A percentile compares a stretch with the other conserved stretches of the same genome.
Evolutionary conservation across 2,888 invertebrate species (phyloP).

Genomic region (Celastrina argiolus): DNA sequence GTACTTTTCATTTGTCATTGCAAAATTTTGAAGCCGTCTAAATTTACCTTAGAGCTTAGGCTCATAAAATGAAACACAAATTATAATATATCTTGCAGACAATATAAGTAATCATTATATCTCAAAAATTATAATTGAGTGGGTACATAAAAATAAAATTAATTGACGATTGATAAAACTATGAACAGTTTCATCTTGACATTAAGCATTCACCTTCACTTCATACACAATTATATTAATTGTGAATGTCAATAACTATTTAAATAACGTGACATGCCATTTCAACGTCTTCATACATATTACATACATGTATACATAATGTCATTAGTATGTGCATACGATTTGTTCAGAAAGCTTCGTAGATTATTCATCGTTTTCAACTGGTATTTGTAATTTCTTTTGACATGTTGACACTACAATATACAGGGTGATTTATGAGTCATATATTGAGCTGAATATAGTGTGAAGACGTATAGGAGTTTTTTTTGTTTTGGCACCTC

Average conservation of each 20-base stretch:
- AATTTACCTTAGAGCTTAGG: too few relatives aligned
- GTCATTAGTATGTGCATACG: slow-evolving; percentile 50
- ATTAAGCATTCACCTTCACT: background rate
- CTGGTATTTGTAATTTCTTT: background rate
- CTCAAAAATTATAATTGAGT: too few relatives aligned
- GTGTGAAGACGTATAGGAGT: too few relatives aligned
- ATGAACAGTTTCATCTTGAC: background rate
- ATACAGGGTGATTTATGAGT: too few relatives aligned
- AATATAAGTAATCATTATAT: too few relatives aligned
- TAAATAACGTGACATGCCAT: slow-evolving; percentile 9
- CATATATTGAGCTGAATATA: too few relatives aligned
- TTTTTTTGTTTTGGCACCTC: too few relatives aligned
- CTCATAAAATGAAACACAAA: too few relatives aligned
- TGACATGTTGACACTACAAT: background rate
- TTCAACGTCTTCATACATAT: slow-evolving; percentile 9
- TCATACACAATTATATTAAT: slow-evolving; percentile 17
- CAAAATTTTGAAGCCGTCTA: too few relatives aligned
- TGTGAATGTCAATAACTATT: slow-evolving; percentile 21
- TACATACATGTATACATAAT: slow-evolving; percentile 2
- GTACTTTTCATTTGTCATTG: too few relatives aligned
- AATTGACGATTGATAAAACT: background rate
- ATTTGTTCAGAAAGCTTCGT: slow-evolving; percentile 51
- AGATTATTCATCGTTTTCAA: slow-evolving; percentile 32
- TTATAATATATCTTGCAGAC: too few relatives aligned
- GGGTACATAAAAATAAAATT: background rate